These are phyloP conservation scores for Pseudocheirus occidentalis DNA, from an alignment of 2,797 vertebrate species.

Conservation along the genomic window DNA sequence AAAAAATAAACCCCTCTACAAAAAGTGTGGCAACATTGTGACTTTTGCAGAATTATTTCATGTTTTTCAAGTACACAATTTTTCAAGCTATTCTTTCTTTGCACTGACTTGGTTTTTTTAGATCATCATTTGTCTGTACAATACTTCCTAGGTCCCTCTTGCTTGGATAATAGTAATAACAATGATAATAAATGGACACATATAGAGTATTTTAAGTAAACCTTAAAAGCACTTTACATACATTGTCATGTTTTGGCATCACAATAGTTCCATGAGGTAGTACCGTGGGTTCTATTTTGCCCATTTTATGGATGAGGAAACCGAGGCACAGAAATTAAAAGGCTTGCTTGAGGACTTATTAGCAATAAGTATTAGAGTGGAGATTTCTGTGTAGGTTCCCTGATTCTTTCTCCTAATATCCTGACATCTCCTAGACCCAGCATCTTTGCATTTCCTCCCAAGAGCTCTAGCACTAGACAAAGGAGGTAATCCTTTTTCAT, in stretches of 20 bases:
- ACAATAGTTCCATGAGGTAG: background rate
- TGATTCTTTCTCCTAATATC: background rate
- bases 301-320: background rate
- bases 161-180: background rate
- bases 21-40: background rate
- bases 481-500: background rate
- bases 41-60: background rate
- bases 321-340: background rate
- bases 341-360: background rate
- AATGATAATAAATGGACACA: background rate
- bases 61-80: background rate
- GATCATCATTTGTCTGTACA: background rate
- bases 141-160: background rate
- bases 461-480: background rate
- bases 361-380: background rate
- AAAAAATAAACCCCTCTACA: constrained; percentile 6
- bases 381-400: background rate
- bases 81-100: background rate
- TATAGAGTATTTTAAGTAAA: background rate
- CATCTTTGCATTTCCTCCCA: background rate
- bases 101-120: background rate
- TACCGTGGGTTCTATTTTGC: background rate
- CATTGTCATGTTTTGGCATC: background rate
- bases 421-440: background rate
- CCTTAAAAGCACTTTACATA: background rate